These are phyloP conservation scores for Kryphioiulus occultus DNA, from an alignment of 2,888 invertebrate genomes.

Conservation along the genomic window DNA sequence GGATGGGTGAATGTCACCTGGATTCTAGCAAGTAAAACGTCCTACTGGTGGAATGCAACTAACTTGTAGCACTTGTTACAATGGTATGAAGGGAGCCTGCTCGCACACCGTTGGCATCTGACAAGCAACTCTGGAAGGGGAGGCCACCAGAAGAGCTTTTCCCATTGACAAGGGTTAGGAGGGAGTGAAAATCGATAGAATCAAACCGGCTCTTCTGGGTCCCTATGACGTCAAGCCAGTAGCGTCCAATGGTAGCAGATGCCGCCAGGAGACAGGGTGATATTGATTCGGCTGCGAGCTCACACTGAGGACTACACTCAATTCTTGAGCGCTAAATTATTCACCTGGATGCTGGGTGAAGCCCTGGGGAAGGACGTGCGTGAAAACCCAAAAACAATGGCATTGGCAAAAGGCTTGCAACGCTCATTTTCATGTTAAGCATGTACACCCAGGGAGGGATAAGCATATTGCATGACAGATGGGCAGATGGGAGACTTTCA, in stretches of 20 bases:
- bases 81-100: neutral
- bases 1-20: neutral
- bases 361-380: conserved; percentile 21
- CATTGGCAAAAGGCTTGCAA: neutral
- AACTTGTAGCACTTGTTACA: conserved; percentile 35
- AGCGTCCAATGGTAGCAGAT: conserved; percentile 17
- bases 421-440: conserved; percentile 22
- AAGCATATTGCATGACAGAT: neutral
- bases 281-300: neutral
- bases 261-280: neutral
- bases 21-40: neutral
- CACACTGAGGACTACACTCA: neutral
- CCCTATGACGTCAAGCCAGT: conserved; percentile 9
- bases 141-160: neutral
- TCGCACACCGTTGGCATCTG: neutral
- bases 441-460: neutral
- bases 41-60: neutral
- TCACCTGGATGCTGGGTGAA: conserved; percentile 29
- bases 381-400: conserved; percentile 35
- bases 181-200: conserved; percentile 27
- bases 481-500: neutral
- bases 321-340: conserved; percentile 27
- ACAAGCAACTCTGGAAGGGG: neutral
- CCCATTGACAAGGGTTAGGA: neutral
- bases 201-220: conserved; percentile 22